Percentiles rank a stretch among this genome's conserved stretches.
Evolutionary conservation across 2,113 vertebrate species (phyloP).

Genomic region (Psilopsiagon aymara): DNA sequence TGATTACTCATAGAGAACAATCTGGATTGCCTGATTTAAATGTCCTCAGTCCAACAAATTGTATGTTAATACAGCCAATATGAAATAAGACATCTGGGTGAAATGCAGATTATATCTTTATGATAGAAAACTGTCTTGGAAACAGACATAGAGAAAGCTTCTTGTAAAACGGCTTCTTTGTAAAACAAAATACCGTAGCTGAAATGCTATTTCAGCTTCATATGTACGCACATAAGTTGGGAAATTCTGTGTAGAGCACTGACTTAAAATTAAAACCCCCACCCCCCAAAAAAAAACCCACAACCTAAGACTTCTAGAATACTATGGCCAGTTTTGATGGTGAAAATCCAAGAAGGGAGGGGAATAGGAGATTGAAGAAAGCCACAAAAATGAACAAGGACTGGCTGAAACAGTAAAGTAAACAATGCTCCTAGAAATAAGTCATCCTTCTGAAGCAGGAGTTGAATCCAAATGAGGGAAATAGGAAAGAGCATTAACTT

Average conservation of each 20-base stretch:
- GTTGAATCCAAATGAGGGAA: constrained; percentile 24
- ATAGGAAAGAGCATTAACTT: constrained; percentile 27
- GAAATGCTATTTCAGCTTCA: background rate
- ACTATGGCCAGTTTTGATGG: background rate
- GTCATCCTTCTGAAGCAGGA: constrained; percentile 32
- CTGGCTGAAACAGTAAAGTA: constrained; percentile 22
- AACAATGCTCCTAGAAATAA: constrained; percentile 42
- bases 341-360: background rate
- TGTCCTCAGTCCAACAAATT: constrained; percentile 9
- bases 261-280: background rate
- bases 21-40: constrained; percentile 1
- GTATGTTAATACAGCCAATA: background rate
- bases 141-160: background rate
- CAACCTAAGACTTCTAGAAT: background rate
- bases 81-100: constrained; percentile 41
- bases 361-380: background rate
- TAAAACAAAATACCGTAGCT: background rate
- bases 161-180: background rate
- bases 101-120: constrained; percentile 5
- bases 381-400: background rate
- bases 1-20: background rate
- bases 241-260: background rate
- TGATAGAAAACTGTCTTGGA: background rate
- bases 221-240: background rate
- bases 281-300: background rate